These are phyloP conservation scores for Leptogaster cylindrica DNA, from an alignment of 2,888 invertebrate genomes.

Conservation along the genomic window DNA sequence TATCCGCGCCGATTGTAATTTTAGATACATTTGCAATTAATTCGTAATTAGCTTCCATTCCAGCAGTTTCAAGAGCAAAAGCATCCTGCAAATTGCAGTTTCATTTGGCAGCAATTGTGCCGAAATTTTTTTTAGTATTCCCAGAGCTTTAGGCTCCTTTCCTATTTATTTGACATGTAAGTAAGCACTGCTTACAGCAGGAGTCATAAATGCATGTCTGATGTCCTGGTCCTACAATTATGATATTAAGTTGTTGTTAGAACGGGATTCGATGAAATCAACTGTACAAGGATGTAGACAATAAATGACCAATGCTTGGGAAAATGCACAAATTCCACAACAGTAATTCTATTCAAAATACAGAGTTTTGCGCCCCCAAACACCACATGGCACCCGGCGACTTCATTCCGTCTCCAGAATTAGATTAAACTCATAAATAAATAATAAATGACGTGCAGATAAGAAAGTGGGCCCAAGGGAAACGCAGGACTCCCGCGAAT, in stretches of 20 bases:
- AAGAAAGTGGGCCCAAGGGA: constrained; percentile 11
- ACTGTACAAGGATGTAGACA: neutral
- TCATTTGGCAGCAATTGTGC: constrained; percentile 10
- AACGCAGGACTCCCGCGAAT: too few relatives aligned
- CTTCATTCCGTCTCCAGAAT: constrained; percentile 1
- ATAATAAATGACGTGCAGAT: constrained; percentile 14
- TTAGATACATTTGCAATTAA: constrained; percentile 33
- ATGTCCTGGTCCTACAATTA: neutral
- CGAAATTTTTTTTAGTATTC: neutral
- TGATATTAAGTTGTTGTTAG: neutral
- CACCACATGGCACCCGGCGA: neutral
- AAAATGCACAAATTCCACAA: constrained; percentile 12
- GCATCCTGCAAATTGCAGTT: constrained; percentile 13
- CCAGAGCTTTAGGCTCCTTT: neutral
- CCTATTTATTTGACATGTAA: too few relatives aligned
- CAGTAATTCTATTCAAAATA: constrained; percentile 4
- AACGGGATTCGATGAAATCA: neutral
- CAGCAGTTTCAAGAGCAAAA: neutral
- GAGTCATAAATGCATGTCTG: too few relatives aligned
- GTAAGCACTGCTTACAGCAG: too few relatives aligned
- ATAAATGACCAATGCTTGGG: neutral
- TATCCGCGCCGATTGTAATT: constrained; percentile 15
- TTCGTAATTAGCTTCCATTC: constrained; percentile 21
- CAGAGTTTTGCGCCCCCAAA: neutral
- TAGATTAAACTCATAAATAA: constrained; percentile 13